Evolutionary conservation across 37 sponge, comb jelly and placozoan genomes (phyloP).

Genomic region (Theonella swinhoei): DNA sequence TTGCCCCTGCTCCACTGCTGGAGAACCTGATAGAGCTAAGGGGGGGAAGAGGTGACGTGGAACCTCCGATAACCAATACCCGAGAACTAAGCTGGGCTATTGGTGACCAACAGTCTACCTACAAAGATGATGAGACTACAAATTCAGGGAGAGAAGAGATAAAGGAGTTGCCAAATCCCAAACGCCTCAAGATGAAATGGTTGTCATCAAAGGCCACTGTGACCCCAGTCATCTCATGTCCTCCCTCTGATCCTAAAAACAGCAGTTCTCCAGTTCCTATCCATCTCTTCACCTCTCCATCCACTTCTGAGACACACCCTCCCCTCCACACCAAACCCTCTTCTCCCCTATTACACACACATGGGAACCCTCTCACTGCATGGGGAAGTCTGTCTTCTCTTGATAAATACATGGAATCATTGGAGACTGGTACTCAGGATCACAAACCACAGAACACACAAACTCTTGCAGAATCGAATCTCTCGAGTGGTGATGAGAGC

Average conservation of each 20-base stretch:
- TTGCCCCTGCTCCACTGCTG: background rate
- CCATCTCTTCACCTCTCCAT: background rate
- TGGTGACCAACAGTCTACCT: too few species aligned
- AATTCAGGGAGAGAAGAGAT: background rate
- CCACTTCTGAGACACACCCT: background rate
- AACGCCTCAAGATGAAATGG: background rate
- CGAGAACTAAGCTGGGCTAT: too few species aligned
- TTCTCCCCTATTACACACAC: background rate
- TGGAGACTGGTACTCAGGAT: background rate
- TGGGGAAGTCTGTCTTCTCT: conserved; percentile 33
- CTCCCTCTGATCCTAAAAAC: background rate
- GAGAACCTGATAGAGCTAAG: background rate
- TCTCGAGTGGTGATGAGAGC: too few species aligned
- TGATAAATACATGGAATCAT: background rate
- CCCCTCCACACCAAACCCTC: background rate
- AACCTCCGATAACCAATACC: background rate
- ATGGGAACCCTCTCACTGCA: background rate
- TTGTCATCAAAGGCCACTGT: background rate
- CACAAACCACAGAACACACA: background rate
- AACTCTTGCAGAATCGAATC: background rate
- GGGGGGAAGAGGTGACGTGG: background rate
- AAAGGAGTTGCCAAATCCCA: background rate
- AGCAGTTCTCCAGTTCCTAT: background rate
- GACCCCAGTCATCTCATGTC: background rate
- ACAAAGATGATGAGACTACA: background rate